Evolutionary conservation across 2,888 invertebrate species (phyloP).

Genomic region (Apodemia zela): DNA sequence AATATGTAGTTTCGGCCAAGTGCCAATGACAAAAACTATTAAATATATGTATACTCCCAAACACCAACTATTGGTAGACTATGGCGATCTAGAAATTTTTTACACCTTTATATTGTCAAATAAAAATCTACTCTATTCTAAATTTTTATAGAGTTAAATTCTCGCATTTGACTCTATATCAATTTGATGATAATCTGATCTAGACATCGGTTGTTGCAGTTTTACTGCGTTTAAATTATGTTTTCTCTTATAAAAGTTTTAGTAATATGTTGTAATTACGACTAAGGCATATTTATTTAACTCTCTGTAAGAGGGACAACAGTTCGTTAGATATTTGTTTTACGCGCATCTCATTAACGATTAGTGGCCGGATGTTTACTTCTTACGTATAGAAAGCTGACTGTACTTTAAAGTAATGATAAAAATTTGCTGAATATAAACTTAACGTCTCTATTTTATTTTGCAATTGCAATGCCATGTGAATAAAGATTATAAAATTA

Average conservation of each 20-base stretch:
- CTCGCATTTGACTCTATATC: too few relatives aligned
- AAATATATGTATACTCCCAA: too few relatives aligned
- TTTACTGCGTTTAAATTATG: too few relatives aligned
- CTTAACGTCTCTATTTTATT: slow-evolving; percentile 62
- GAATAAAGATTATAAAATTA: slow-evolving; percentile 55
- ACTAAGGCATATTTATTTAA: not conserved
- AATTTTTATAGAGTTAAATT: too few relatives aligned
- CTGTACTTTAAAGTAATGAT: slow-evolving; percentile 51
- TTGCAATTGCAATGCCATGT: slow-evolving; percentile 40
- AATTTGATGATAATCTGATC: too few relatives aligned
- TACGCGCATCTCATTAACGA: slow-evolving; percentile 55
- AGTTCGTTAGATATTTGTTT: slow-evolving; percentile 39
- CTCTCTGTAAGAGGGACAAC: slow-evolving; percentile 23
- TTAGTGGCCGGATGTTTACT: slow-evolving; percentile 66
- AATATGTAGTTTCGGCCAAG: too few relatives aligned
- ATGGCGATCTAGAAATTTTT: too few relatives aligned
- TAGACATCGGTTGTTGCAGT: too few relatives aligned
- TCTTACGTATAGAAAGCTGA: slow-evolving; percentile 65
- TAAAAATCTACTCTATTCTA: too few relatives aligned
- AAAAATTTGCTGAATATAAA: slow-evolving; percentile 42
- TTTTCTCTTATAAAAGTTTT: not conserved
- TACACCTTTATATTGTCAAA: too few relatives aligned
- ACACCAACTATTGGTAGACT: too few relatives aligned
- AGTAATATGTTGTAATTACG: not conserved
- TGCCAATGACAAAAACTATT: too few relatives aligned